Conservation (phyloP, 2,888 invertebrate genomes). For the Lamellibrachia columna region DNA sequence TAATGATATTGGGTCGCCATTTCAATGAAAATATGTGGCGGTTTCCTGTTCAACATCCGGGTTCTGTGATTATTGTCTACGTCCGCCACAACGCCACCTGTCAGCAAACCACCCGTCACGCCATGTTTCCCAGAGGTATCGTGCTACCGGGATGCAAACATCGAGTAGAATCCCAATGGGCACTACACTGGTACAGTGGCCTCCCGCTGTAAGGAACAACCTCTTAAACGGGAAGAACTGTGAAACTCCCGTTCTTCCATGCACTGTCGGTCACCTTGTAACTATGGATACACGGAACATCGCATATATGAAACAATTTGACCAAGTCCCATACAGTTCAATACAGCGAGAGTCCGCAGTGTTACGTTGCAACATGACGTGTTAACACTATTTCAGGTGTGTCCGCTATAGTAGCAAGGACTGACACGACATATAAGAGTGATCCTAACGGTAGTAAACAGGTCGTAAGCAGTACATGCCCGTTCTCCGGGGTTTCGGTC, state of each 20-base stretch:
- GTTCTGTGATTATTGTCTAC: background rate
- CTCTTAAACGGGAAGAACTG: background rate
- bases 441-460: no score
- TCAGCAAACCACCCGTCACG: no score
- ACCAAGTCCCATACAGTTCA: no score
- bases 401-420: background rate
- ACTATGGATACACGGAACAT: no score
- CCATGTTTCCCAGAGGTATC: no score
- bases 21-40: background rate
- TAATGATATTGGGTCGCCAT: background rate
- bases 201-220: background rate
- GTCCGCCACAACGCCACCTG: no score
- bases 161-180: background rate
- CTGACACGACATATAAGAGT: background rate
- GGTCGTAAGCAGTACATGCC: no score
- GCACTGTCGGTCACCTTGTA: no score
- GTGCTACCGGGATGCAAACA: no score
- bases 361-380: background rate
- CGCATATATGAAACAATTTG: no score
- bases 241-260: background rate
- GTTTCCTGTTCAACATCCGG: background rate
- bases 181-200: background rate
- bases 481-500: no score
- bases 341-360: no score
- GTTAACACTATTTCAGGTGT: background rate